A percentile compares a stretch with the other conserved stretches of the same genome.
phyloP scores from a whole-genome alignment of 2,797 vertebrate species.

The Echeneis naucrates region DNA sequence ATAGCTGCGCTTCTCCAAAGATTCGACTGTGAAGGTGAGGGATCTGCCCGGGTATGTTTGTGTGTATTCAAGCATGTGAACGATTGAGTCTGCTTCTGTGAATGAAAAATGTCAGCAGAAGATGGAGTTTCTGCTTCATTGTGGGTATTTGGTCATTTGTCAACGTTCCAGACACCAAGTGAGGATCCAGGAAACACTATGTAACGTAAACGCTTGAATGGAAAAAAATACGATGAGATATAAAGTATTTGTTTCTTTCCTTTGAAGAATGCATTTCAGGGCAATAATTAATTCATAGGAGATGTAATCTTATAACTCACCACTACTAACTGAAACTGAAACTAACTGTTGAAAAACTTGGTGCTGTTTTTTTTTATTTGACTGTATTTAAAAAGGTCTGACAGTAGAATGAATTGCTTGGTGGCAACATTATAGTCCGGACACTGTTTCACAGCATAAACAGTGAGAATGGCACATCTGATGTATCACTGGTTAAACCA shows the following conservation, averaged over 20 bases:
- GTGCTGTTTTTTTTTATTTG: background rate
- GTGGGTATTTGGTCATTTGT: constrained; percentile 15
- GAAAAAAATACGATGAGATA: background rate
- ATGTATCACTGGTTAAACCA: constrained; percentile 41
- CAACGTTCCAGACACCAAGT: constrained; percentile 7
- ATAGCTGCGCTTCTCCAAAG: constrained; percentile 39
- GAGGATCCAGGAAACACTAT: background rate
- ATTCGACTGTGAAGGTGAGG: constrained; percentile 50
- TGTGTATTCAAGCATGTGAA: background rate
- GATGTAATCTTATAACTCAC: background rate
- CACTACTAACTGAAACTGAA: constrained; percentile 1
- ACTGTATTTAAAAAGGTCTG: background rate
- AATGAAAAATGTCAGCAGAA: constrained; percentile 33
- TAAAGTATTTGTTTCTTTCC: background rate
- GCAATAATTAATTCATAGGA: background rate
- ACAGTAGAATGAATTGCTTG: background rate
- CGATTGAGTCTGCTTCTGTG: background rate
- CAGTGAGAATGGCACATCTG: constrained; percentile 27
- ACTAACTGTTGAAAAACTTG: rapidly evolving
- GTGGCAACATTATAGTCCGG: background rate
- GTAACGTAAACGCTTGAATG: background rate
- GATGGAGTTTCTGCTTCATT: constrained; percentile 21
- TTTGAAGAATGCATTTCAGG: background rate
- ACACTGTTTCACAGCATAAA: background rate
- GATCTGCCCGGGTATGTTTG: constrained; percentile 3